phyloP scores from a whole-genome alignment of 2,797 vertebrate species.

The Falco concolor region DNA sequence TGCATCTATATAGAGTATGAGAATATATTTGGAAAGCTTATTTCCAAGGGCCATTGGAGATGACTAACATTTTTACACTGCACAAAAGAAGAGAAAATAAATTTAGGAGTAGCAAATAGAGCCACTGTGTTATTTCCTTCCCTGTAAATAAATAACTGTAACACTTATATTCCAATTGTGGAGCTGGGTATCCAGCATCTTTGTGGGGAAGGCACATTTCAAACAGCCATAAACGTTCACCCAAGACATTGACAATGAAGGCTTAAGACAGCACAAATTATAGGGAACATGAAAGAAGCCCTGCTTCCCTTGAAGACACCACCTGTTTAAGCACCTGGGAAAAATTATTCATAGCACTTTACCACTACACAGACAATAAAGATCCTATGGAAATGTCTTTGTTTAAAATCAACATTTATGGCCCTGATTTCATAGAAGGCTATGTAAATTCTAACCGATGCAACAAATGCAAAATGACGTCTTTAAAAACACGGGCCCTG shows the following conservation, averaged over 20 bases:
- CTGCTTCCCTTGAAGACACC: slow-evolving; percentile 43
- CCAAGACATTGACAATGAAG: slow-evolving; percentile 60
- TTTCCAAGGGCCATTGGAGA: slow-evolving; percentile 73
- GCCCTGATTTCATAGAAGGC: not conserved
- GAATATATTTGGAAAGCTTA: slow-evolving; percentile 76
- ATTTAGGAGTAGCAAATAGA: slow-evolving; percentile 73
- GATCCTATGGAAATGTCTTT: slow-evolving; percentile 45
- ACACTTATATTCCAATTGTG: slow-evolving; percentile 1
- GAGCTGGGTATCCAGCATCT: slow-evolving; percentile 56
- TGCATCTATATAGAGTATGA: slow-evolving; percentile 59
- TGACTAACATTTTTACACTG: slow-evolving; percentile 70
- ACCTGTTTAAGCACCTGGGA: slow-evolving; percentile 48
- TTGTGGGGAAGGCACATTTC: slow-evolving; percentile 39
- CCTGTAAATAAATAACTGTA: slow-evolving; percentile 67
- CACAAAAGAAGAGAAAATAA: slow-evolving; percentile 67
- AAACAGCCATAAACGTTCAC: slow-evolving; percentile 18
- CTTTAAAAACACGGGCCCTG: not conserved
- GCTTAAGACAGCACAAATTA: slow-evolving; percentile 65
- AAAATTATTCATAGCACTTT: slow-evolving; percentile 56
- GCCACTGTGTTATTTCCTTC: slow-evolving; percentile 65
- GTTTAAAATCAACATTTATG: slow-evolving; percentile 50
- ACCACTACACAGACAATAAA: slow-evolving; percentile 47
- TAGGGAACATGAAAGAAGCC: slow-evolving; percentile 46
- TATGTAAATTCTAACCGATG: not conserved
- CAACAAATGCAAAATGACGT: not conserved